Percentiles rank a stretch among this genome's conserved stretches.
Evolutionary conservation across 2,888 invertebrate species (phyloP).

Genomic region (Cremastobaeus sp.): DNA sequence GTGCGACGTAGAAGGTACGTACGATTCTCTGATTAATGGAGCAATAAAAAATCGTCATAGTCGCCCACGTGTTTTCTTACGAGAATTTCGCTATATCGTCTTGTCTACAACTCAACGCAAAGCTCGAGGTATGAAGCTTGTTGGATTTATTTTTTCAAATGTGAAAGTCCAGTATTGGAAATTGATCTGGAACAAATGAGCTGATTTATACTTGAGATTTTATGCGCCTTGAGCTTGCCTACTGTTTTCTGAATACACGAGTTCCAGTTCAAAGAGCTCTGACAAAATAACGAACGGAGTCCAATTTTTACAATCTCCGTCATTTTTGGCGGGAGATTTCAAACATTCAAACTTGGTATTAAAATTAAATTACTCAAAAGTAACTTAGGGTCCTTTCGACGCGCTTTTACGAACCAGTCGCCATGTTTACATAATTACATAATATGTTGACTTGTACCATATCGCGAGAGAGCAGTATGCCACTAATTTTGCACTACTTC

Average conservation of each 20-base stretch:
- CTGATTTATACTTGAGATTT: too few species aligned
- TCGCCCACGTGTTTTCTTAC: slow-evolving; percentile 23
- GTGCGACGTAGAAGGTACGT: slow-evolving; percentile 19
- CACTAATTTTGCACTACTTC: slow-evolving; percentile 60
- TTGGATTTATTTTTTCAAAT: not conserved
- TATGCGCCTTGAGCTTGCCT: too few species aligned
- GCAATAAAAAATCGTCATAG: slow-evolving; percentile 12
- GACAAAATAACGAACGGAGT: too few species aligned
- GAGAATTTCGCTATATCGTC: slow-evolving; percentile 16
- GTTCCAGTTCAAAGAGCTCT: too few species aligned
- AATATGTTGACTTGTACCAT: not conserved
- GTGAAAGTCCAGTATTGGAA: too few species aligned
- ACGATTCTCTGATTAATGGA: slow-evolving; percentile 14
- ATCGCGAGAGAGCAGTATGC: slow-evolving; percentile 54
- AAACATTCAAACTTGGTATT: too few species aligned
- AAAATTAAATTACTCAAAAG: too few species aligned
- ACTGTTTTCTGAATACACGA: too few species aligned
- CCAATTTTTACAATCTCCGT: too few species aligned
- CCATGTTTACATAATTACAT: not conserved
- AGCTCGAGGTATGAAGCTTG: not conserved
- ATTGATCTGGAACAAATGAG: too few species aligned
- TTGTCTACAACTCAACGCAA: not conserved
- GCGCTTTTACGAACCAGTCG: not conserved
- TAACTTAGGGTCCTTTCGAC: too few species aligned
- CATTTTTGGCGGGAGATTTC: too few species aligned